Evolutionary conservation across 2,797 vertebrate species (phyloP).

Genomic region (Fistularia commersonii): DNA sequence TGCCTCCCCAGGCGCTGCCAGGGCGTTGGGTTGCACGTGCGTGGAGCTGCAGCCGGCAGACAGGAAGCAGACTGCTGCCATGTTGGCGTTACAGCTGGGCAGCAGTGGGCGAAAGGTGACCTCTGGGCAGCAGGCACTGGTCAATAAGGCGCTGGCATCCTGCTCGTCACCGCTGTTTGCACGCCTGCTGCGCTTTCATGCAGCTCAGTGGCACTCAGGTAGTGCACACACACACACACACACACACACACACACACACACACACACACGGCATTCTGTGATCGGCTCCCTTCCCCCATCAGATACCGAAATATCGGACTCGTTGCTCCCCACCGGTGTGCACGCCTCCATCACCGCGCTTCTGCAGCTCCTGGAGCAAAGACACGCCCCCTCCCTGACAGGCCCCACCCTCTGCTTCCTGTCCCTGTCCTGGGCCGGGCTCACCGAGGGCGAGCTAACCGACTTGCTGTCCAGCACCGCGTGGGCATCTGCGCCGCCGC

Average conservation of each 20-base stretch:
- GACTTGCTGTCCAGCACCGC: conserved; percentile 67
- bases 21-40: conserved; percentile 22
- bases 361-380: conserved; percentile 69
- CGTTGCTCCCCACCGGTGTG: conserved; percentile 61
- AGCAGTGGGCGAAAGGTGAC: conserved; percentile 72
- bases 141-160: conserved; percentile 72
- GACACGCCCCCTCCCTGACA: conserved; percentile 67
- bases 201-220: conserved; percentile 74
- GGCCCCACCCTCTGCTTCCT: conserved; percentile 64
- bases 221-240: conserved; percentile 1
- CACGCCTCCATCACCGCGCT: conserved; percentile 67
- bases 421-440: conserved; percentile 68
- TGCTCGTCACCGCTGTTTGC: conserved; percentile 69
- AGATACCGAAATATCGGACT: conserved; percentile 69
- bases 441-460: conserved; percentile 72
- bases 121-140: conserved; percentile 78
- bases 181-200: conserved; percentile 68
- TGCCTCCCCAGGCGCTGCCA: conserved; percentile 30
- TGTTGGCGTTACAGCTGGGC: conserved; percentile 63
- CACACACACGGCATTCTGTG: too few relatives aligned
- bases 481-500: conserved; percentile 19
- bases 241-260: too few relatives aligned
- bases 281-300: background rate
- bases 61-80: conserved; percentile 62
- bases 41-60: conserved; percentile 53